A percentile compares a stretch with the other conserved stretches of the same genome.
These are phyloP conservation scores for Tragulus kanchil DNA, from an alignment of 2,113 vertebrate species.

Conservation along the genomic window DNA sequence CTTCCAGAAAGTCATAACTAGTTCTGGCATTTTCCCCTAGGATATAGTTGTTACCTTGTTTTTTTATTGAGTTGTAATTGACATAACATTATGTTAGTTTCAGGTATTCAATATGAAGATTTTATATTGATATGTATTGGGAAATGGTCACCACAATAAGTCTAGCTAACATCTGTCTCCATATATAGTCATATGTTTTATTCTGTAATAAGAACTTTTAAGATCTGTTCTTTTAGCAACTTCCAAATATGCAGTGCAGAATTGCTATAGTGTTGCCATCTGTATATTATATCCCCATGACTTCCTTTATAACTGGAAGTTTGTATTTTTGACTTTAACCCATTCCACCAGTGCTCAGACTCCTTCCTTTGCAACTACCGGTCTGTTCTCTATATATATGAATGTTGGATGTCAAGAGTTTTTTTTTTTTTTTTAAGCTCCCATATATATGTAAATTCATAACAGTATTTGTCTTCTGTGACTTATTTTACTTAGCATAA, in stretches of 20 bases:
- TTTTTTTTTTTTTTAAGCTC: too few species aligned
- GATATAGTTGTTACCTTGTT: not conserved
- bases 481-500: too few species aligned
- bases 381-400: too few species aligned
- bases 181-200: not conserved
- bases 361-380: too few species aligned
- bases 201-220: not conserved
- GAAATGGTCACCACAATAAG: not conserved
- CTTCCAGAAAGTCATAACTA: not conserved
- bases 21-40: not conserved
- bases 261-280: too few species aligned
- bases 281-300: not conserved
- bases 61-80: not conserved
- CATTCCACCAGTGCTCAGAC: not conserved
- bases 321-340: not conserved
- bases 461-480: too few species aligned
- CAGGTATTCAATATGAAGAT: not conserved
- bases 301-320: not conserved
- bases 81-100: not conserved
- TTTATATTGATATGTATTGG: not conserved
- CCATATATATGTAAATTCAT: too few species aligned
- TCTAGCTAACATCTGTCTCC: not conserved
- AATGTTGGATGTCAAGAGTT: too few species aligned
- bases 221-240: not conserved
- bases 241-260: not conserved